Percentiles rank a stretch among this genome's conserved stretches.
Conservation (phyloP, 2,797 vertebrate species). For the Crocidura indochinensis region DNA sequence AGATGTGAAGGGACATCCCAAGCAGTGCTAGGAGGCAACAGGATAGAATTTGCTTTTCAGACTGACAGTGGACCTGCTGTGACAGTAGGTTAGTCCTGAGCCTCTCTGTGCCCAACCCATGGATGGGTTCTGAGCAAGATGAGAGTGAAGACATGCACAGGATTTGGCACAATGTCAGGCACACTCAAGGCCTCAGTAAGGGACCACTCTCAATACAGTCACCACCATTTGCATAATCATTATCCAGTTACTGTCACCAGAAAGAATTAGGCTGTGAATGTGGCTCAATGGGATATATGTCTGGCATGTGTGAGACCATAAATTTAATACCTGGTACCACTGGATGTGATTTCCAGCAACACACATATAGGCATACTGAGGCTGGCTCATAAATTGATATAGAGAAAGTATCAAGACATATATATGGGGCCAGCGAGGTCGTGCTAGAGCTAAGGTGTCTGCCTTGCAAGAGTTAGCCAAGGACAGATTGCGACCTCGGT, state of each 20-base stretch:
- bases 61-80: not conserved
- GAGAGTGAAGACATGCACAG: not conserved
- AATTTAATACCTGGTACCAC: too few relatives aligned
- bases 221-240: not conserved
- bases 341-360: too few relatives aligned
- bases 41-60: not conserved
- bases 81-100: not conserved
- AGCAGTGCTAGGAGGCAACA: not conserved
- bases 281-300: too few relatives aligned
- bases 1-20: not conserved
- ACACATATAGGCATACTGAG: too few relatives aligned
- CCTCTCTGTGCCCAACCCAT: not conserved
- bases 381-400: not conserved
- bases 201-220: not conserved
- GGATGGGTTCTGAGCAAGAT: not conserved
- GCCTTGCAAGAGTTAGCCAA: too few relatives aligned
- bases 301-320: too few relatives aligned
- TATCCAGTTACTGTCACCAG: not conserved
- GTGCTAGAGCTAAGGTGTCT: too few relatives aligned
- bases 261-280: not conserved
- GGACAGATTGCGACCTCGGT: too few relatives aligned
- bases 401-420: not conserved
- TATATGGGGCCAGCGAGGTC: too few relatives aligned
- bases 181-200: too few relatives aligned
- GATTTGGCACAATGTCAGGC: not conserved